phyloP scores from a whole-genome alignment of 2,888 invertebrate genomes.

The Elegia similella region DNA sequence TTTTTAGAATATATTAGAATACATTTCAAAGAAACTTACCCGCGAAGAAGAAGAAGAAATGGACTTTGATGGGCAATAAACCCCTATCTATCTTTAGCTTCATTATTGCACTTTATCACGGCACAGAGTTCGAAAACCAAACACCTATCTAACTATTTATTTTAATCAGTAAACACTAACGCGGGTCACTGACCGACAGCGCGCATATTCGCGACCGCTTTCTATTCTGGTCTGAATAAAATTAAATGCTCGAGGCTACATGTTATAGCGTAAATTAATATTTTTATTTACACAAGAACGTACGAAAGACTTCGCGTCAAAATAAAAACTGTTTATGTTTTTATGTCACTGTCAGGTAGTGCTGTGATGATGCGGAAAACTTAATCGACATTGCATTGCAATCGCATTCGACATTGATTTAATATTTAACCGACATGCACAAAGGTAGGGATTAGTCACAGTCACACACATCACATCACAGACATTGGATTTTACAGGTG shows the following conservation, averaged over 20 bases:
- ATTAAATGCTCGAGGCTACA: slow-evolving; percentile 22
- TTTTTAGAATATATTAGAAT: too few species aligned
- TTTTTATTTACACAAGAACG: slow-evolving; percentile 24
- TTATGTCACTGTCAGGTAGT: neutral
- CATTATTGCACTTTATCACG: slow-evolving; percentile 34
- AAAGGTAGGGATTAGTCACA: neutral
- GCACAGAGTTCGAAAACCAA: neutral
- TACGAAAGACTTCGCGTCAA: neutral
- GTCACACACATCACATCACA: neutral
- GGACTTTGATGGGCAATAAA: slow-evolving; percentile 91
- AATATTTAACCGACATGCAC: neutral
- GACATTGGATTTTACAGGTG: too few species aligned
- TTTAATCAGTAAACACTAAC: neutral
- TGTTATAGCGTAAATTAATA: slow-evolving; percentile 5
- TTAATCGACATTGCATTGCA: neutral
- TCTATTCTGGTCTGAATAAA: slow-evolving; percentile 27
- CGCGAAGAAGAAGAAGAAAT: slow-evolving; percentile 94
- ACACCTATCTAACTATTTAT: neutral
- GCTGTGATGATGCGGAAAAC: neutral
- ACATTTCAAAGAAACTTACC: slow-evolving; percentile 78
- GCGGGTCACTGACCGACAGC: slow-evolving; percentile 22
- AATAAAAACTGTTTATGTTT: neutral
- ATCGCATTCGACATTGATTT: neutral
- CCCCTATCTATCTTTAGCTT: slow-evolving; percentile 84
- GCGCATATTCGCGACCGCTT: slow-evolving; percentile 24